Evolutionary conservation across 2,888 invertebrate species (phyloP).

Genomic region (Himalopsyche kuldschensis): DNA sequence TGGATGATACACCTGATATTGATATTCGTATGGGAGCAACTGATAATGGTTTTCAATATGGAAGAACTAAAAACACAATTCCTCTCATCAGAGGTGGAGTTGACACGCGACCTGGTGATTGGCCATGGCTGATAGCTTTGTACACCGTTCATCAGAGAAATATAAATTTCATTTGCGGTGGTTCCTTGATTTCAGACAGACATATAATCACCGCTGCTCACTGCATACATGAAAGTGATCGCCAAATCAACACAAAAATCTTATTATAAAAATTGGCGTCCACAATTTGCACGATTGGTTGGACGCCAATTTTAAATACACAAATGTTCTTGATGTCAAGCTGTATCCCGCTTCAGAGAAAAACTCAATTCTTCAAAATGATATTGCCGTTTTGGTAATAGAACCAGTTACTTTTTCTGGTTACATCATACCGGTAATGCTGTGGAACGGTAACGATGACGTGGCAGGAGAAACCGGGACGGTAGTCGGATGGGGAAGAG

Average conservation of each 20-base stretch:
- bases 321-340: conserved; percentile 36
- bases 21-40: too few species aligned
- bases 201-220: conserved; percentile 43
- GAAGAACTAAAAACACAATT: neutral
- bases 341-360: conserved; percentile 33
- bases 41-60: too few species aligned
- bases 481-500: conserved; percentile 59
- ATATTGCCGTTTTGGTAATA: conserved; percentile 44
- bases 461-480: conserved; percentile 45
- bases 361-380: conserved; percentile 36
- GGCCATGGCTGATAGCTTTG: conserved; percentile 51
- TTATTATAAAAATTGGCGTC: conserved; percentile 40
- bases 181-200: conserved; percentile 45
- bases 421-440: neutral
- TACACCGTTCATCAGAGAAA: conserved; percentile 42
- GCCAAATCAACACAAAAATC: conserved; percentile 38
- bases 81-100: conserved; percentile 42
- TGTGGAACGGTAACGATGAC: conserved; percentile 10
- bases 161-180: conserved; percentile 47
- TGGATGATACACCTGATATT: too few species aligned
- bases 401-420: neutral
- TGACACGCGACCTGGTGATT: conserved; percentile 43
- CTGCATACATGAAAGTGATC: conserved; percentile 25
- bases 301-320: conserved; percentile 33
- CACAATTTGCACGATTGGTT: conserved; percentile 40